Evolutionary conservation across 2,113 vertebrate genomes (phyloP).

Genomic region (Saguinus midas): DNA sequence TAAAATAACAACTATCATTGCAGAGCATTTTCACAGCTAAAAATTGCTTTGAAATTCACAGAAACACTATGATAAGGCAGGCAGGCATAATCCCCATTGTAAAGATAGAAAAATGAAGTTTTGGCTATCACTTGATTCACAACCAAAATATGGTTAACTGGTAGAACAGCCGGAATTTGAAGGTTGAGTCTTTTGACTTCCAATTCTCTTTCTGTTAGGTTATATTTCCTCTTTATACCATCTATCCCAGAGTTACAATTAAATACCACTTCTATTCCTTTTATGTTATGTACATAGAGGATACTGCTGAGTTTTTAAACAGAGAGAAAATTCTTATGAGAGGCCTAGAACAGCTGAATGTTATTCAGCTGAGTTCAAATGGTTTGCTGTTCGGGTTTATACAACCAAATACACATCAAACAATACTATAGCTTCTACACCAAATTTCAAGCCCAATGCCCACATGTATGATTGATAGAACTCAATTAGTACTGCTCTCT

Average conservation of each 20-base stretch:
- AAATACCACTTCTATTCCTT: neutral
- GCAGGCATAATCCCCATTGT: neutral
- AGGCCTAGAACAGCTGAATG: neutral
- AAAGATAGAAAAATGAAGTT: neutral
- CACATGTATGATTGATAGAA: slow-evolving; percentile 62
- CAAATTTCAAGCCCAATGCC: slow-evolving; percentile 36
- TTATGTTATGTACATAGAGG: neutral
- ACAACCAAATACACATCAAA: slow-evolving; percentile 55
- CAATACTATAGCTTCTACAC: slow-evolving; percentile 21
- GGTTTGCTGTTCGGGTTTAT: slow-evolving; percentile 66
- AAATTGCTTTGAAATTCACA: neutral
- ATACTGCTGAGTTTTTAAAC: neutral
- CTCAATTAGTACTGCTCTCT: slow-evolving; percentile 65
- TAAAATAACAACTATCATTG: neutral
- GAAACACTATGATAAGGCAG: neutral
- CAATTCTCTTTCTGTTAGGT: neutral
- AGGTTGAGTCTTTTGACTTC: neutral
- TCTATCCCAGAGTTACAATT: neutral
- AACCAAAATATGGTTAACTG: neutral
- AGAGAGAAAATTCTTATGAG: neutral
- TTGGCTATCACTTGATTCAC: neutral
- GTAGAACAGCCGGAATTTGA: neutral
- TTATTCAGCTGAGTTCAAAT: neutral
- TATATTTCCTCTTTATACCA: neutral
- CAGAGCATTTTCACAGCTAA: neutral